phyloP scores from a whole-genome alignment of 2,797 vertebrate species.

The Gobio occitaniae region DNA sequence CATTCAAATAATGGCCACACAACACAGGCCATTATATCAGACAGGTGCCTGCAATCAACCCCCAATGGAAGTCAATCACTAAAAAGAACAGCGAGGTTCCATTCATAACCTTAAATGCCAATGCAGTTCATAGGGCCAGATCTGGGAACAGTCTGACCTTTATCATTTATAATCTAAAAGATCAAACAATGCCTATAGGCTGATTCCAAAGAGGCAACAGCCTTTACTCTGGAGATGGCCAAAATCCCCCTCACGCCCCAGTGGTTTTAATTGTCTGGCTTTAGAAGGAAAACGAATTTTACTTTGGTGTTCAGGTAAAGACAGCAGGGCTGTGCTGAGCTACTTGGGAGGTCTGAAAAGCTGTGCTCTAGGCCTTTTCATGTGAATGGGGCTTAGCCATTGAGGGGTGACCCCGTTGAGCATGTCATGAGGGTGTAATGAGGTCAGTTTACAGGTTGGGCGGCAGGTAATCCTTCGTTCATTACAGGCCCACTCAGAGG shows the following conservation, averaged over 20 bases:
- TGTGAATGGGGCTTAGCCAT: slow-evolving; percentile 75
- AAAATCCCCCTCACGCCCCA: slow-evolving; percentile 25
- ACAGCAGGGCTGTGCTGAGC: slow-evolving; percentile 55
- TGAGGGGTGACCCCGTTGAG: slow-evolving; percentile 72
- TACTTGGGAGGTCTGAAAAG: slow-evolving; percentile 61
- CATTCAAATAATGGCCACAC: slow-evolving; percentile 29
- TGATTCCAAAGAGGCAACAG: slow-evolving; percentile 6
- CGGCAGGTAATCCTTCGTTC: slow-evolving; percentile 79
- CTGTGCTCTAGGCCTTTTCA: slow-evolving; percentile 64
- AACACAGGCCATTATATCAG: slow-evolving; percentile 16
- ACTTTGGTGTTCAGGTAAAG: slow-evolving; percentile 73
- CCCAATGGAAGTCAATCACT: slow-evolving; percentile 22
- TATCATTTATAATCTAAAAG: slow-evolving; percentile 38
- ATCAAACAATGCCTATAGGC: slow-evolving; percentile 45
- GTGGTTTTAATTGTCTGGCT: slow-evolving; percentile 46
- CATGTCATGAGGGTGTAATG: slow-evolving; percentile 83
- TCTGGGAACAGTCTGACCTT: slow-evolving; percentile 18
- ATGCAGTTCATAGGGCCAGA: slow-evolving; percentile 6
- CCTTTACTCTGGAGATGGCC: slow-evolving; percentile 29
- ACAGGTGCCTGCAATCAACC: slow-evolving; percentile 14
- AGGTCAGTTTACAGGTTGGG: slow-evolving; percentile 85
- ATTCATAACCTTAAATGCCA: slow-evolving; percentile 35
- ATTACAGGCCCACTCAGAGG: slow-evolving; percentile 84
- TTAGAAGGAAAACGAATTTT: slow-evolving; percentile 67
- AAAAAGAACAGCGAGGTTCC: slow-evolving; percentile 1